A percentile compares a stretch with the other conserved stretches of the same genome.
phyloP scores from a whole-genome alignment of 2,797 vertebrate genomes.

The Sitta carolinensis region DNA sequence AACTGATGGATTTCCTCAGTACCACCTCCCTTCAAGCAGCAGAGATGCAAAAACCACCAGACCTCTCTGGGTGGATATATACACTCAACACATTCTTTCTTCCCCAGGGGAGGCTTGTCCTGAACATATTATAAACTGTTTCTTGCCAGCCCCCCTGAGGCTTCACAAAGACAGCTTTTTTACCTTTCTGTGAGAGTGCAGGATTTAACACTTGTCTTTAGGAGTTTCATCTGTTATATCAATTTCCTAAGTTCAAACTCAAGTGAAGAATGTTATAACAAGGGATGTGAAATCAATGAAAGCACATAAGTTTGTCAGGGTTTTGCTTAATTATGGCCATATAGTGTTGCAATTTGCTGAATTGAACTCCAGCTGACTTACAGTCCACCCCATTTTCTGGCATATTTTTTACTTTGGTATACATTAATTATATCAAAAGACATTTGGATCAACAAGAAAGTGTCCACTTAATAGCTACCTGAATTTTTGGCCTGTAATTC shows the following conservation, averaged over 20 bases:
- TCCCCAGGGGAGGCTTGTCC: not conserved
- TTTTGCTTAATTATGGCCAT: not conserved
- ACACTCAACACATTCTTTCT: not conserved
- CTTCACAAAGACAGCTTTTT: not conserved
- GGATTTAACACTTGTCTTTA: not conserved
- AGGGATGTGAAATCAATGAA: not conserved
- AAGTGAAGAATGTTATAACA: not conserved
- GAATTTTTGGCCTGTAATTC: not conserved
- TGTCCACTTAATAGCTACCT: not conserved
- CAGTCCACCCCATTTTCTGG: not conserved
- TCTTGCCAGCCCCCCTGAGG: rapidly evolving
- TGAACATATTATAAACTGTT: not conserved
- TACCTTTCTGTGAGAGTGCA: not conserved
- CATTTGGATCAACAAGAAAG: not conserved
- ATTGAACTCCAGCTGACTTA: not conserved
- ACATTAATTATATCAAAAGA: not conserved
- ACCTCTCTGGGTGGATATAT: rapidly evolving
- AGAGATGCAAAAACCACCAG: not conserved
- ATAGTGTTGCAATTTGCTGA: not conserved
- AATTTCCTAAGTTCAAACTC: not conserved
- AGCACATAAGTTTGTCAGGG: not conserved
- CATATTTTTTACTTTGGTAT: not conserved
- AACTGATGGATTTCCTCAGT: not conserved
- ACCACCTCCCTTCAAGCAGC: rapidly evolving
- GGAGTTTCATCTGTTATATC: not conserved